These are phyloP conservation scores for Calameuta idolon DNA, from an alignment of 2,888 invertebrate genomes.

Conservation along the genomic window DNA sequence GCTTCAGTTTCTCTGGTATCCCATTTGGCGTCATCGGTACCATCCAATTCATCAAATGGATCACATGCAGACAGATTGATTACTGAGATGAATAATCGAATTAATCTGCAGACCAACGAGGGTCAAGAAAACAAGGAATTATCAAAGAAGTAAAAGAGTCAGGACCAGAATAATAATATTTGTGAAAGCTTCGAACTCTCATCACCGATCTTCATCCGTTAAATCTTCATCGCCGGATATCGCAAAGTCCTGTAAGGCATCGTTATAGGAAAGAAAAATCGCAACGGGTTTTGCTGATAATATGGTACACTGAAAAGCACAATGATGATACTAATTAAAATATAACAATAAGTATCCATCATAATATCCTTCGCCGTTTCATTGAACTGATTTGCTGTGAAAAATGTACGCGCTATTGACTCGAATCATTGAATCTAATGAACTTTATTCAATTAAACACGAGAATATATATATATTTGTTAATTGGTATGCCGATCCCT, in stretches of 20 bases:
- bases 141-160: not conserved
- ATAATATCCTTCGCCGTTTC: not conserved
- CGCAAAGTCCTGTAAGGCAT: not conserved
- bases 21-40: conserved; percentile 2
- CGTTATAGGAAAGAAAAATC: not conserved
- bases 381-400: not conserved
- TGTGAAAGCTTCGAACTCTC: not conserved
- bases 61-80: not conserved
- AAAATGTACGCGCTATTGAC: not conserved
- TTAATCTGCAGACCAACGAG: not conserved
- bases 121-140: not conserved
- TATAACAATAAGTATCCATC: not conserved
- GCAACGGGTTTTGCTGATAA: not conserved
- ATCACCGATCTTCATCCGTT: not conserved
- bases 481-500: not conserved
- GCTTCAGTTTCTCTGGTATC: not conserved
- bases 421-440: not conserved
- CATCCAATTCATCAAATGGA: not conserved
- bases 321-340: not conserved
- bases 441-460: not conserved
- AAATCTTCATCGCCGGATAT: not conserved
- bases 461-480: not conserved
- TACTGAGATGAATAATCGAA: not conserved
- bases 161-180: not conserved
- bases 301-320: not conserved